Percentiles rank a stretch among this genome's conserved stretches.
Evolutionary conservation across 1,140 invertebrate species (phyloP).

Genomic region (Samia ricini): DNA sequence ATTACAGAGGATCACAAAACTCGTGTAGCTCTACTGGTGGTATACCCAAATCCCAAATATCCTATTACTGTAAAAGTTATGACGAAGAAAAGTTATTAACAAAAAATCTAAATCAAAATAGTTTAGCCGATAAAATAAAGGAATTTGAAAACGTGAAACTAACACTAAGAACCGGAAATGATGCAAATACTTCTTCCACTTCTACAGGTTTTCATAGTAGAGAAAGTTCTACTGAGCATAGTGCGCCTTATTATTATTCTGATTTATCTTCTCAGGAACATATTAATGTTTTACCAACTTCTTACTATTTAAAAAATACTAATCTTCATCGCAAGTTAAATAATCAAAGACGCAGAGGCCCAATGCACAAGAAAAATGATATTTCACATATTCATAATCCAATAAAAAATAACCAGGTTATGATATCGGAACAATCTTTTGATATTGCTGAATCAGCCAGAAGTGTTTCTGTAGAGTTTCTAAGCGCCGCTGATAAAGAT

Average conservation of each 20-base stretch:
- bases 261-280: constrained; percentile 82
- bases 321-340: constrained; percentile 79
- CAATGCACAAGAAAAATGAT: constrained; percentile 82
- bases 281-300: constrained; percentile 65
- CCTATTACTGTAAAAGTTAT: constrained; percentile 71
- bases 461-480: constrained; percentile 82
- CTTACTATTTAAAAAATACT: constrained; percentile 73
- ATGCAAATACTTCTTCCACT: constrained; percentile 50
- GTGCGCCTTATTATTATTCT: constrained; percentile 92
- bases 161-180: constrained; percentile 41
- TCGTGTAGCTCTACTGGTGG: constrained; percentile 50
- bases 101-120: constrained; percentile 65
- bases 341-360: constrained; percentile 81
- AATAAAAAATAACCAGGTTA: constrained; percentile 76
- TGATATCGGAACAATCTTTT: constrained; percentile 68
- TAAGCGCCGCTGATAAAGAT: constrained; percentile 82
- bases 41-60: constrained; percentile 59
- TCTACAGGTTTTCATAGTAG: constrained; percentile 71
- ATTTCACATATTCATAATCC: constrained; percentile 89
- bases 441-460: constrained; percentile 81
- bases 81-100: constrained; percentile 57
- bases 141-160: constrained; percentile 68
- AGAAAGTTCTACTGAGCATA: constrained; percentile 78
- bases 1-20: constrained; percentile 51
- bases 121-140: constrained; percentile 65